Evolutionary conservation across 2,113 vertebrate species (phyloP), one percentile per base, ranked within the genome.

Genomic region (Myiozetetes cayanensis): DNA sequence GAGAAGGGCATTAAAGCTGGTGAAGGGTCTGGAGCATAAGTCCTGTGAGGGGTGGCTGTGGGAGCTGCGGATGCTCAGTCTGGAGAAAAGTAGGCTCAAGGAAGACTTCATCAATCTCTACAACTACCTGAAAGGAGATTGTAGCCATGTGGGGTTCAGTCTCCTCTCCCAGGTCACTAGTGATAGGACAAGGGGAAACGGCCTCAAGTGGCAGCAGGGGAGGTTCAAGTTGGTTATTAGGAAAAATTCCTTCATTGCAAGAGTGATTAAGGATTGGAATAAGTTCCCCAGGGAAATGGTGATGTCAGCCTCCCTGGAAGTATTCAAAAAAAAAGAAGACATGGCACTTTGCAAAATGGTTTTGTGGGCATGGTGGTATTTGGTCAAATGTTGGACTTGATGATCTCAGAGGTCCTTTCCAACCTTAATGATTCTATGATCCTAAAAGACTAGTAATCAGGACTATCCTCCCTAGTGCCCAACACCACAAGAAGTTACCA

Each of bases 101-200:
- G 62, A 25, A 76, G 6, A 55, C 24, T n/a, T 14, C 31, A 61
- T n/a, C 37, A n/a, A 13, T 46, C 6, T n/a, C 39, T 41, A 8
- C 24, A 62, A 41, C 20, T 30, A 30, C 13, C 10, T 30, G 53
- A 46, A 75, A 68, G 53, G 33, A 61, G 5, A 33, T 8, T 59
- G 6, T 24, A 28, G 5, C 33, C 61, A 28, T 39, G 14, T 59
- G 12, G 4, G 12, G 2, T 19, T 37, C 1, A 1, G 10, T 68
- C 12, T 44, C 27, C 39, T 68, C 39, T 68, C 20, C 30, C 6
- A 82, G 24, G 39, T 21, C 61, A 41, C 5, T 25, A 89, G n/a
- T 0, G 0, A 27, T 4, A 76, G 10, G 23, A 68, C 7, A 75
- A 59, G 20, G 30, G 9, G 11, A 61, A 82, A 53, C 2, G 4